Evolutionary conservation across 2,797 vertebrate species (phyloP), one percentile per base, ranked within the genome.

Genomic region (Anolis apletophallus): DNA sequence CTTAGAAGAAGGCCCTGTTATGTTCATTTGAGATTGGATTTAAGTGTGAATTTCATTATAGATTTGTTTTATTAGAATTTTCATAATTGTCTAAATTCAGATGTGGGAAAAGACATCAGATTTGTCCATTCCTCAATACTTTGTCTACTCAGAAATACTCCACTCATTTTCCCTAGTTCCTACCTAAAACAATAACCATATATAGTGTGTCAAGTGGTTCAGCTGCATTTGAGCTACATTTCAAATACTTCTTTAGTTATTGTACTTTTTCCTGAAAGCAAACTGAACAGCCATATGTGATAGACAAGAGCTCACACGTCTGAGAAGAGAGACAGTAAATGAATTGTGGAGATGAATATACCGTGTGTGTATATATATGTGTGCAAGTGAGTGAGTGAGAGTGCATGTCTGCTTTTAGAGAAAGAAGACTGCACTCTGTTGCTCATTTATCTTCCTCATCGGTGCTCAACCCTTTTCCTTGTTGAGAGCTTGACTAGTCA

Each of bases 401-500:
- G 71, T 21, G 19, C 36, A 21, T 72, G 34, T 7, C 21, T 13
- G 3, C 75, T 80, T 46, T n/a, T 61, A 71, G 19, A 54, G 21
- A n/a, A 73, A 69, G 17, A 67, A n/a, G 57, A 4, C 59, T 52
- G 52, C 73, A 74, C 17, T 3, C 29, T 69, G 34, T 54, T 57
- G 64, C 52, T 89, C 71, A 71, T 84, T 81, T 84, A 89, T 84
- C 81, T 89, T 89, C 67, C 61, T 80, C 81, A 72, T 76, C 74
- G 68, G n/a, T 55, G 57, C 57, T 83, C 61, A 57, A 6, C 9
- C 59, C 36, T 77, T 75, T 84, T 87, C 59, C 88, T 81, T 64
- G 23, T 19, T 13, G 77, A 80, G 72, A 76, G 21, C 54, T 84
- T 87, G 72, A 68, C 78, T 81, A 84, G 71, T 76, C 61, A 71